Evolutionary conservation across 2,797 vertebrate genomes (phyloP).

Genomic region (Pseudotriccus pelzelni): DNA sequence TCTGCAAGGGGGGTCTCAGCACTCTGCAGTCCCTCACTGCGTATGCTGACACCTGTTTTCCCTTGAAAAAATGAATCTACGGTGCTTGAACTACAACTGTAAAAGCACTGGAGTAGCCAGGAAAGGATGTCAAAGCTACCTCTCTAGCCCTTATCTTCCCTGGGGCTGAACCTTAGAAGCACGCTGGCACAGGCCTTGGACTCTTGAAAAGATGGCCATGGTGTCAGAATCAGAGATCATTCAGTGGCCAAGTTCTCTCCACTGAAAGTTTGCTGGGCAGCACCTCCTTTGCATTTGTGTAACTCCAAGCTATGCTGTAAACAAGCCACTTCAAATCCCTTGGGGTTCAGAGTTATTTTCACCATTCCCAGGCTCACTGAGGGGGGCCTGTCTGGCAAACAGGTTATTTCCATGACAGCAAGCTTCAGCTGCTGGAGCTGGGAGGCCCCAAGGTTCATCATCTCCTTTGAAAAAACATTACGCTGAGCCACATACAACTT

Average conservation of each 20-base stretch:
- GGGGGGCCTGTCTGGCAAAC: not conserved
- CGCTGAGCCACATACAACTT: not conserved
- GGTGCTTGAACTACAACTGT: not conserved
- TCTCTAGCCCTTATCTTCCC: not conserved
- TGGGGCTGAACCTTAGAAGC: not conserved
- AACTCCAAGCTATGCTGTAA: not conserved
- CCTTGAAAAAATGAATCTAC: not conserved
- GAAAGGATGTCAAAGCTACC: not conserved
- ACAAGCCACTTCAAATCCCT: not conserved
- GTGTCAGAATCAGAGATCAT: not conserved
- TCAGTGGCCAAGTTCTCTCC: not conserved
- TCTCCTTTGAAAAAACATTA: not conserved
- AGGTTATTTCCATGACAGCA: conserved; percentile 14
- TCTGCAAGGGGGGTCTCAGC: not conserved
- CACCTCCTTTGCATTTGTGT: not conserved
- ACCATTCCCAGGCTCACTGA: not conserved
- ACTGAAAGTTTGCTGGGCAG: not conserved
- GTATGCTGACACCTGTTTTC: not conserved
- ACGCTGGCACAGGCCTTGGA: not conserved
- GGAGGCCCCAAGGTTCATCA: not conserved
- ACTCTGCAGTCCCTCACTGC: not conserved
- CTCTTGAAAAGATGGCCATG: not conserved
- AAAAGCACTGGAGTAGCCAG: not conserved
- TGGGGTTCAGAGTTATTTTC: not conserved
- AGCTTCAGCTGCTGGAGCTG: not conserved